Conservation (phyloP, 1,140 invertebrate species). For the Dermatophagoides farinae region DNA sequence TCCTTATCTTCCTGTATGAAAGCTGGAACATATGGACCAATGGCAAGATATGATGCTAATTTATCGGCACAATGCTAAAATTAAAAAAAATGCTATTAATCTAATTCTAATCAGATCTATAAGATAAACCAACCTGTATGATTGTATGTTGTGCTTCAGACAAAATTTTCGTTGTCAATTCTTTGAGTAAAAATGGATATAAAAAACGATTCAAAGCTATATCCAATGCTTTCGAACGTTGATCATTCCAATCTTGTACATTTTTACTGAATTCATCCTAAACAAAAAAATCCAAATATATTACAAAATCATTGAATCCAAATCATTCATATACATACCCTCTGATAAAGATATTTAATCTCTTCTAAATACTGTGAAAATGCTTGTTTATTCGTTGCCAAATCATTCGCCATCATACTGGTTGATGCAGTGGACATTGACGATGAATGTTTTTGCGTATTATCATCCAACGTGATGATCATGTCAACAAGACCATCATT, state of each 20-base stretch:
- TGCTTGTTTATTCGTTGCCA: constrained; percentile 29
- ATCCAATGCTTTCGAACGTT: constrained; percentile 66
- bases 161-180: constrained; percentile 55
- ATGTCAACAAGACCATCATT: constrained; percentile 19
- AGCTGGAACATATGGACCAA: constrained; percentile 46
- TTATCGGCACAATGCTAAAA: constrained; percentile 51
- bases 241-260: constrained; percentile 86
- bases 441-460: not conserved
- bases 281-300: constrained; percentile 14
- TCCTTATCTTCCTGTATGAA: constrained; percentile 40
- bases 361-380: constrained; percentile 57
- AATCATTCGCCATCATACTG: not conserved
- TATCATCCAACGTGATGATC: constrained; percentile 29
- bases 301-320: no score
- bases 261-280: constrained; percentile 87
- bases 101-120: constrained; percentile 3
- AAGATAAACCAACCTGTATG: constrained; percentile 34
- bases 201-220: constrained; percentile 67
- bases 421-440: constrained; percentile 28
- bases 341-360: constrained; percentile 67
- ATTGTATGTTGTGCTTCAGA: constrained; percentile 76
- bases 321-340: constrained; percentile 28
- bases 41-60: constrained; percentile 74
- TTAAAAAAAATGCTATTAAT: not conserved
- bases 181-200: constrained; percentile 67